Percentiles rank a stretch among this genome's conserved stretches.
phyloP scores from a whole-genome alignment of 2,797 vertebrate species.

The Pseudopleuronectes americanus region DNA sequence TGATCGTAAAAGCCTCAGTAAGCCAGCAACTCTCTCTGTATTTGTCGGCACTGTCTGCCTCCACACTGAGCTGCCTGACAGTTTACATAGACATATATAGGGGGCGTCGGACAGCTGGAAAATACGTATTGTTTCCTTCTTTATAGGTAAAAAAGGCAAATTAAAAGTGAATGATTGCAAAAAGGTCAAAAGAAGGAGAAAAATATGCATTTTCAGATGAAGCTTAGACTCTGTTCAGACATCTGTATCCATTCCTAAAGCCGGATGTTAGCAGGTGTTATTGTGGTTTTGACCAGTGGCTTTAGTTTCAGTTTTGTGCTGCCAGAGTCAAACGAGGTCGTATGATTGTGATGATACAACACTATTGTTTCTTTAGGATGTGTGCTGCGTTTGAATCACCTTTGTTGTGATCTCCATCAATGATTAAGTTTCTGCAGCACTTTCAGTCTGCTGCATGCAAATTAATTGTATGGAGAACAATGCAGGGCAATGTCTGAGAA shows the following conservation, averaged over 20 bases:
- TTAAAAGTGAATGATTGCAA: too few species aligned
- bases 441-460: conserved; percentile 9
- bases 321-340: conserved; percentile 4
- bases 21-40: neutral
- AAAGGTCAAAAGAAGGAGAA: too few species aligned
- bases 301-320: too few species aligned
- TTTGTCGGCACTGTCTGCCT: neutral
- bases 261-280: too few species aligned
- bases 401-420: conserved; percentile 25
- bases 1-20: neutral
- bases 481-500: neutral
- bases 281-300: too few species aligned
- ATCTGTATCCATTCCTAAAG: too few species aligned
- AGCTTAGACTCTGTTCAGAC: too few species aligned
- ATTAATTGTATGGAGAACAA: conserved; percentile 15
- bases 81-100: conserved; percentile 1
- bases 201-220: too few species aligned
- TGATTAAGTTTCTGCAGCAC: conserved; percentile 24
- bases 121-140: too few species aligned
- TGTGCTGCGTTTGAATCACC: conserved; percentile 20
- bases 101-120: too few species aligned
- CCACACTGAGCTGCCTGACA: neutral
- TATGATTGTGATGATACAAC: conserved; percentile 8
- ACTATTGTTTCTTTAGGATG: neutral
- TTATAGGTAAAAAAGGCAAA: too few species aligned